Conservation (phyloP, 1,140 invertebrate genomes). For the Drosophila prosaltans region DNA sequence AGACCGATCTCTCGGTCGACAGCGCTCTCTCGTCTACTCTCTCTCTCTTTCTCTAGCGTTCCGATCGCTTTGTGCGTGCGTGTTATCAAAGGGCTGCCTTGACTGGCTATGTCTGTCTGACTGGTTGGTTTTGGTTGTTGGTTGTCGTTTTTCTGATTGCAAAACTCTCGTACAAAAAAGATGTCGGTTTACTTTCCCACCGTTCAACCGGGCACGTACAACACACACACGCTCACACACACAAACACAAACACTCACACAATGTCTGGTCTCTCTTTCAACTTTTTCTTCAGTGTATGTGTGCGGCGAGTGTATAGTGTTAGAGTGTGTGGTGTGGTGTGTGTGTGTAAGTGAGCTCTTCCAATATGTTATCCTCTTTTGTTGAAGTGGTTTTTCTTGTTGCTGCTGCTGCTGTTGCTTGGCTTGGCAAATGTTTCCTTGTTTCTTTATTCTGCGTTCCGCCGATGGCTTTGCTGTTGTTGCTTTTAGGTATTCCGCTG, state of each 20-base stretch:
- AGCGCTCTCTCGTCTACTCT: constrained; percentile 48
- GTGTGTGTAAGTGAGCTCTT: constrained; percentile 58
- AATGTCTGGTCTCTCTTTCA: constrained; percentile 35
- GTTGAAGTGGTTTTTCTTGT: constrained; percentile 82
- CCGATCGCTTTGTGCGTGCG: constrained; percentile 28
- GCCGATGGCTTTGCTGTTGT: constrained; percentile 43
- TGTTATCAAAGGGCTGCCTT: constrained; percentile 75
- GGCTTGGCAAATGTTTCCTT: constrained; percentile 79
- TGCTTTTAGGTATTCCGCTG: constrained; percentile 76
- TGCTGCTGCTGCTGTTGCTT: constrained; percentile 53
- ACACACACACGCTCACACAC: constrained; percentile 6
- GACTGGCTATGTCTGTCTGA: constrained; percentile 55
- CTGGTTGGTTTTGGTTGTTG: constrained; percentile 19
- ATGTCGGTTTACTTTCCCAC: constrained; percentile 80
- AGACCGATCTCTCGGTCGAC: constrained; percentile 25
- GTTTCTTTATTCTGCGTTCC: constrained; percentile 78
- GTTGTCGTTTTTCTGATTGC: constrained; percentile 58
- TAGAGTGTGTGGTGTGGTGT: constrained; percentile 14
- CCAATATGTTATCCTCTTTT: constrained; percentile 81
- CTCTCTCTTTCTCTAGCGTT: constrained; percentile 38
- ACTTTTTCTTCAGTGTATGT: constrained; percentile 30
- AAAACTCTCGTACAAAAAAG: constrained; percentile 76
- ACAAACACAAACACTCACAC: constrained; percentile 3
- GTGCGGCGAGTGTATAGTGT: constrained; percentile 11
- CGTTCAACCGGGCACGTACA: constrained; percentile 54